Evolutionary conservation across 2,888 invertebrate species (phyloP).

Genomic region (Diaperis boleti): DNA sequence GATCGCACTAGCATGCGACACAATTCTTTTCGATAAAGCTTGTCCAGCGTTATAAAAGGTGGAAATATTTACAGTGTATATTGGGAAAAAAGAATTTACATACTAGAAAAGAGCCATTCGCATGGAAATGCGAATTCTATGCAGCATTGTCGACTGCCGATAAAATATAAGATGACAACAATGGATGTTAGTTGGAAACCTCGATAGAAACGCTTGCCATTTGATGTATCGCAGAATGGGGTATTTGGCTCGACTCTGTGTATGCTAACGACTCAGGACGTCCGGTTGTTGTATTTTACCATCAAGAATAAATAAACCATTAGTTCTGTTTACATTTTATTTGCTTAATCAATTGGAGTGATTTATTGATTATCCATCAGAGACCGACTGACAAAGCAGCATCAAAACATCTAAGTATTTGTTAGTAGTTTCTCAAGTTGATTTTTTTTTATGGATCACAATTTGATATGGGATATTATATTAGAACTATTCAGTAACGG

Average conservation of each 20-base stretch:
- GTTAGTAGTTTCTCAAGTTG: too few relatives aligned
- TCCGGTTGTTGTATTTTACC: constrained; percentile 65
- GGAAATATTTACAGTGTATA: constrained; percentile 65
- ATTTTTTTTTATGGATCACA: too few relatives aligned
- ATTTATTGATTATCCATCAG: constrained; percentile 16
- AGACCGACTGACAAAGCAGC: too few relatives aligned
- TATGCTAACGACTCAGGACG: constrained; percentile 64
- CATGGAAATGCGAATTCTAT: constrained; percentile 65
- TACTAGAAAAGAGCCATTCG: constrained; percentile 66
- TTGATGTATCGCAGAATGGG: constrained; percentile 59
- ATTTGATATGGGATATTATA: too few relatives aligned
- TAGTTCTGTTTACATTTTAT: constrained; percentile 48
- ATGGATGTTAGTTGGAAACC: constrained; percentile 63
- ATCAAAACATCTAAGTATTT: too few relatives aligned
- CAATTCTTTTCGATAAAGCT: constrained; percentile 59
- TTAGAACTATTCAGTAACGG: too few relatives aligned
- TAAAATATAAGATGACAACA: constrained; percentile 68
- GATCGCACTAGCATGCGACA: constrained; percentile 54
- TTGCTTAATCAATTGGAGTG: constrained; percentile 25
- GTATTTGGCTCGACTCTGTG: constrained; percentile 60
- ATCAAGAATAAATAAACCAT: constrained; percentile 63
- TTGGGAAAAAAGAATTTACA: constrained; percentile 64
- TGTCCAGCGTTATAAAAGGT: constrained; percentile 63
- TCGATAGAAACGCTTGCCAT: constrained; percentile 59
- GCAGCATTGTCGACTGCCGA: constrained; percentile 64